Percentiles rank a stretch among this genome's conserved stretches.
Evolutionary conservation across 2,797 vertebrate genomes (phyloP).

Genomic region (Hybognathus amarus): DNA sequence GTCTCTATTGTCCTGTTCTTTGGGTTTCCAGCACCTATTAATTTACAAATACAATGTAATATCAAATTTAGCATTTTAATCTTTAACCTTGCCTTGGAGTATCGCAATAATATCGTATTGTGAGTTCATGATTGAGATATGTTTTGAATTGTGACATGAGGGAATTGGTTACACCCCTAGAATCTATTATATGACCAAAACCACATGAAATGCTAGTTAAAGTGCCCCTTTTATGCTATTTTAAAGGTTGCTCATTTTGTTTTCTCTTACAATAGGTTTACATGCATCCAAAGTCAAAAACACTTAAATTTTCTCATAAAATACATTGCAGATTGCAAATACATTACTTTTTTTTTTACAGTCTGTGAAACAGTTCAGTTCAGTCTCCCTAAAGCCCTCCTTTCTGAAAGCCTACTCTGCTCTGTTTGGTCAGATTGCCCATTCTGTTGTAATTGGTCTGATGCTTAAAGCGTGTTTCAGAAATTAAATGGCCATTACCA

Average conservation of each 20-base stretch:
- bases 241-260: background rate
- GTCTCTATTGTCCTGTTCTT: too few species aligned
- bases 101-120: too few species aligned
- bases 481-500: background rate
- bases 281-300: background rate
- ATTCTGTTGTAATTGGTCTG: background rate
- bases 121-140: too few species aligned
- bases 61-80: too few species aligned
- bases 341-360: too few species aligned
- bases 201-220: background rate
- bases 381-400: background rate
- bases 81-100: too few species aligned
- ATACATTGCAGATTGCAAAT: too few species aligned
- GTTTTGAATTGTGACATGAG: too few species aligned
- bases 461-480: background rate
- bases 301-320: too few species aligned
- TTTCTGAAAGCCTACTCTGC: background rate
- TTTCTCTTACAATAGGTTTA: background rate
- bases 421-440: too few species aligned
- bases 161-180: background rate
- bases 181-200: slow-evolving; percentile 2
- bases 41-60: too few species aligned
- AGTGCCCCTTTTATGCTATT: background rate
- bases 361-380: background rate
- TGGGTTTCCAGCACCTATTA: too few species aligned